These are phyloP conservation scores for Physocephala rufipes DNA, from an alignment of 2,888 invertebrate genomes.

Conservation along the genomic window DNA sequence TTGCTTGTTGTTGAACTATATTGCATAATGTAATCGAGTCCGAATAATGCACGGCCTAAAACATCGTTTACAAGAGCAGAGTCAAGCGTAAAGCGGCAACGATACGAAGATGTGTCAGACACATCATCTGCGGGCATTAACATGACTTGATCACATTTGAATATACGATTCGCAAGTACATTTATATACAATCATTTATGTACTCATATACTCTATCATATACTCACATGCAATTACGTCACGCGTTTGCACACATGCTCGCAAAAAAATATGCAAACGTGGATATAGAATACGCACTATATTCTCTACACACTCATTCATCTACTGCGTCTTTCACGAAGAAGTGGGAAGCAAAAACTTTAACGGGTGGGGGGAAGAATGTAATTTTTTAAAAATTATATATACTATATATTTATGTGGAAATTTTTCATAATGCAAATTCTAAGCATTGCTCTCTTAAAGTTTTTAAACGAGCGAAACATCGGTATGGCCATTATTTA, in stretches of 20 bases:
- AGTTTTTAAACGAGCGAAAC: not conserved
- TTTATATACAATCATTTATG: too few relatives aligned
- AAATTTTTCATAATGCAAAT: slow-evolving; percentile 24
- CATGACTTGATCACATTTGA: not conserved
- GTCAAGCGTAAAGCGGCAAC: not conserved
- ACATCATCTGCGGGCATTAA: not conserved
- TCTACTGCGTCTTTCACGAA: too few relatives aligned
- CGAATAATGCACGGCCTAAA: too few relatives aligned
- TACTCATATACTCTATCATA: too few relatives aligned
- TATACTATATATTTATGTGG: slow-evolving; percentile 12
- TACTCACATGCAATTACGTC: not conserved
- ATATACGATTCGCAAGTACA: not conserved
- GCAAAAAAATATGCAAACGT: not conserved
- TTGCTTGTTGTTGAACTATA: too few relatives aligned
- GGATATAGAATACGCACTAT: not conserved
- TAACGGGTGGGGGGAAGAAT: not conserved
- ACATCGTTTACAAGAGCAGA: not conserved
- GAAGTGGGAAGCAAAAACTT: too few relatives aligned
- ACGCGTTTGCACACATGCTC: not conserved
- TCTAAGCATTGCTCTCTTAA: slow-evolving; percentile 16
- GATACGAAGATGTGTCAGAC: slow-evolving; percentile 17
- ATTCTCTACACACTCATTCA: too few relatives aligned
- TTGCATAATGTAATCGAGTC: too few relatives aligned
- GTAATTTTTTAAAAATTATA: not conserved
- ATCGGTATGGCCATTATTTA: not conserved